A percentile compares a stretch with the other conserved stretches of the same genome.
These are phyloP conservation scores for Fregata magnificens DNA, from an alignment of 2,113 vertebrate species.

Conservation along the genomic window DNA sequence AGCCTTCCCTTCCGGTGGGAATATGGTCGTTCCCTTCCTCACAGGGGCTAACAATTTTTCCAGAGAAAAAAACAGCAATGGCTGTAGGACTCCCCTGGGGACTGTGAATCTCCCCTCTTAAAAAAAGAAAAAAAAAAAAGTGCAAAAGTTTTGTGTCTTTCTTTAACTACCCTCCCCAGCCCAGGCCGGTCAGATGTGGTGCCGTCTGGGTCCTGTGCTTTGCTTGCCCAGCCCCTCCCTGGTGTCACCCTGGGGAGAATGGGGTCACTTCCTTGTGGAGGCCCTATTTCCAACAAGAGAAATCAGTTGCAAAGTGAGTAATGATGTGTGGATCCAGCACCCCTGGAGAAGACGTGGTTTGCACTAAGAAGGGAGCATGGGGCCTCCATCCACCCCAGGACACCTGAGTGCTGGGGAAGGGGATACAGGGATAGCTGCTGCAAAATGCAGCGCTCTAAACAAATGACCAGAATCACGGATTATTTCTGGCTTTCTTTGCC, in stretches of 20 bases:
- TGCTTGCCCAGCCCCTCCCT: background rate
- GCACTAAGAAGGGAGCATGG: background rate
- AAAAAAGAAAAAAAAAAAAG: background rate
- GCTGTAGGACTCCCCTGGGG: background rate
- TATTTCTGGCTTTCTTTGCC: background rate
- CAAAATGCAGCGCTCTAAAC: background rate
- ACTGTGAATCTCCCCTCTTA: background rate
- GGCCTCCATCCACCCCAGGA: background rate
- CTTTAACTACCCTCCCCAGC: background rate
- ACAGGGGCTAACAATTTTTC: background rate
- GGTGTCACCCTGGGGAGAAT: background rate
- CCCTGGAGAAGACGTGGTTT: background rate
- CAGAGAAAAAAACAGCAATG: background rate
- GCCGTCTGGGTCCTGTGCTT: background rate
- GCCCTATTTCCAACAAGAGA: background rate
- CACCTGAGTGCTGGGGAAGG: background rate
- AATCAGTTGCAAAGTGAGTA: background rate
- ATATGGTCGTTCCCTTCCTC: background rate
- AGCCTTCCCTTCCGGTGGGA: background rate
- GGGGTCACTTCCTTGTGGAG: background rate
- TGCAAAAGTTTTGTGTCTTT: background rate
- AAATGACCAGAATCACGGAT: background rate
- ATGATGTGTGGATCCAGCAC: background rate
- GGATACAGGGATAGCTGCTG: background rate
- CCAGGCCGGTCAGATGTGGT: background rate